These are phyloP conservation scores for Crotalus viridis DNA, from an alignment of 2,113 vertebrate genomes.

Conservation along the genomic window DNA sequence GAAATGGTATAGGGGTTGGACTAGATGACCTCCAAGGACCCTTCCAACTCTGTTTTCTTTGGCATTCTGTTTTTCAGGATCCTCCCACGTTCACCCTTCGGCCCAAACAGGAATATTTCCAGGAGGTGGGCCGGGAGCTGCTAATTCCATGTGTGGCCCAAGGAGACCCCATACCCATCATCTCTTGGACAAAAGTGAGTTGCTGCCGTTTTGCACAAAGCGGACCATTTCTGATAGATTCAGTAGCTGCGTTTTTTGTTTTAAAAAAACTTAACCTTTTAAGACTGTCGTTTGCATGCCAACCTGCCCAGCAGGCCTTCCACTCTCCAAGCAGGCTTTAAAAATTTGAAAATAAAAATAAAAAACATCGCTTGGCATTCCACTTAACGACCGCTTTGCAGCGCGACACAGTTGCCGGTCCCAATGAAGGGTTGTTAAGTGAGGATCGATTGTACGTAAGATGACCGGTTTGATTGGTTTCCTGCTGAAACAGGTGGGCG, in stretches of 20 bases:
- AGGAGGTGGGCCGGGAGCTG: slow-evolving; percentile 90
- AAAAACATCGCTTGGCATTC: too few species aligned
- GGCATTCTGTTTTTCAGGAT: slow-evolving; percentile 71
- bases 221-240: neutral
- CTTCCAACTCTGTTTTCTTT: neutral
- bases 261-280: neutral
- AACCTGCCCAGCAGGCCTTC: neutral
- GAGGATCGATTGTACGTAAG: neutral
- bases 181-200: slow-evolving; percentile 90
- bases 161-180: slow-evolving; percentile 82
- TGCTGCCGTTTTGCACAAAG: neutral
- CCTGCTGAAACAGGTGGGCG: slow-evolving; percentile 72
- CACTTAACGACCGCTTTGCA: neutral
- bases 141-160: slow-evolving; percentile 81
- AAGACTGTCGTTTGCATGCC: neutral
- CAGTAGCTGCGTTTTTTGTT: neutral
- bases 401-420: neutral
- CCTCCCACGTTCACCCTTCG: slow-evolving; percentile 80
- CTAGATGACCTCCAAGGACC: neutral
- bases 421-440: neutral
- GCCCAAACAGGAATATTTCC: slow-evolving; percentile 88
- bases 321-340: neutral
- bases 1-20: neutral
- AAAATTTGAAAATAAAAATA: neutral
- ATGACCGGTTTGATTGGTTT: neutral